A percentile compares a stretch with the other conserved stretches of the same genome.
These are phyloP conservation scores for Oreotrochilus melanogaster DNA, from an alignment of 2,113 vertebrate species.

Conservation along the genomic window DNA sequence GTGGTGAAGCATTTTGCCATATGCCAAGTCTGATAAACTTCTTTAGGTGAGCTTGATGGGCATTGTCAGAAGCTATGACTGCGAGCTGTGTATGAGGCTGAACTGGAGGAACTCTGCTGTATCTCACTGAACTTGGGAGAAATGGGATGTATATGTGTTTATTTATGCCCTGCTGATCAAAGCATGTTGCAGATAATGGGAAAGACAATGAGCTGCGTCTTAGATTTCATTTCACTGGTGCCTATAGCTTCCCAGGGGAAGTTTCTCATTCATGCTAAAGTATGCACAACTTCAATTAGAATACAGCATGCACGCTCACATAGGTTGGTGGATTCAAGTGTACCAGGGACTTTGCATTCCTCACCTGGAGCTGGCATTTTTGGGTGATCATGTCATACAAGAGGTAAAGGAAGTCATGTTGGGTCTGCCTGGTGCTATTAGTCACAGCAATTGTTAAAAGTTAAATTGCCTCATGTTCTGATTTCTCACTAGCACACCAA, in stretches of 20 bases:
- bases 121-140: neutral
- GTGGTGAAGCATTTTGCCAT: neutral
- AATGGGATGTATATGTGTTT: neutral
- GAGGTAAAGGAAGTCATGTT: neutral
- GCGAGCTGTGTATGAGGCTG: neutral
- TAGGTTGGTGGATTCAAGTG: neutral
- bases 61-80: neutral
- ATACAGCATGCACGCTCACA: fast-evolving
- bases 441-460: neutral
- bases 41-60: neutral
- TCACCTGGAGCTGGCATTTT: neutral
- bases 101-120: neutral
- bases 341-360: neutral
- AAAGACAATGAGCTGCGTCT: neutral
- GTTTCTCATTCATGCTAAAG: neutral
- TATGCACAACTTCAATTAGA: neutral
- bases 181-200: neutral
- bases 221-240: neutral
- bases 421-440: neutral
- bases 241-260: neutral
- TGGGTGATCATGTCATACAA: neutral
- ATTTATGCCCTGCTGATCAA: neutral
- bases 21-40: neutral
- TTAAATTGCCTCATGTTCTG: neutral
- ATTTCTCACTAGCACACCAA: neutral